phyloP scores from a whole-genome alignment of 2,888 invertebrate species.

The Apoda limacodes region DNA sequence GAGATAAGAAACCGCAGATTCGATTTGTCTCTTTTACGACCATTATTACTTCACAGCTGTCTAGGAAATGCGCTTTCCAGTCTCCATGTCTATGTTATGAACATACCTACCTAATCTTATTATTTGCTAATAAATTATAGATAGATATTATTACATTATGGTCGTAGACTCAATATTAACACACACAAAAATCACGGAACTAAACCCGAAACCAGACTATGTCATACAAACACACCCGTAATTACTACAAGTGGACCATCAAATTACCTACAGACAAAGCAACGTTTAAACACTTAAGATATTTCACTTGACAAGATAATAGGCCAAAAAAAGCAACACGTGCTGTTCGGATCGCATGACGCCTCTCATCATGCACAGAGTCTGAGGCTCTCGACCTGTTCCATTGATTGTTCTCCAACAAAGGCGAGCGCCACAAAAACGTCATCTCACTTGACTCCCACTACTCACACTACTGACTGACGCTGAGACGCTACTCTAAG shows the following conservation, averaged over 20 bases:
- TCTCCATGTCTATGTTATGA: too few species aligned
- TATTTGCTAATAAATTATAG: too few species aligned
- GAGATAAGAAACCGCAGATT: too few species aligned
- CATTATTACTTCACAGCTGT: too few species aligned
- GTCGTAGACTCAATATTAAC: too few species aligned
- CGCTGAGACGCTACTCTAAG: too few species aligned
- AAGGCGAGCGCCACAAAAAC: slow-evolving; percentile 21
- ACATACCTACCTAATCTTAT: too few species aligned
- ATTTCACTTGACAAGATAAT: slow-evolving; percentile 48
- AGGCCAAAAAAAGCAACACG: slow-evolving; percentile 42
- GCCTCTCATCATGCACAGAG: slow-evolving; percentile 32
- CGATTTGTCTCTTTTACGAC: too few species aligned
- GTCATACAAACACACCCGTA: slow-evolving; percentile 29
- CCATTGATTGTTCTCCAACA: slow-evolving; percentile 37
- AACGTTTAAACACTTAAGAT: slow-evolving; percentile 35
- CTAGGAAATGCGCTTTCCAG: too few species aligned
- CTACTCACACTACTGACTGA: slow-evolving; percentile 7
- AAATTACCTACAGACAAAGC: slow-evolving; percentile 30
- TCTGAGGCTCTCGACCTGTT: slow-evolving; percentile 23
- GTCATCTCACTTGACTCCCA: slow-evolving; percentile 22
- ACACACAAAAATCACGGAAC: too few species aligned
- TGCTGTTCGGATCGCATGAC: slow-evolving; percentile 44
- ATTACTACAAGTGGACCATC: slow-evolving; percentile 25
- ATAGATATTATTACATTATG: too few species aligned
- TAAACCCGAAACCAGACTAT: too few species aligned